Evolutionary conservation across 2,113 vertebrate genomes (phyloP).

Genomic region (Myrmecophaga tridactyla): DNA sequence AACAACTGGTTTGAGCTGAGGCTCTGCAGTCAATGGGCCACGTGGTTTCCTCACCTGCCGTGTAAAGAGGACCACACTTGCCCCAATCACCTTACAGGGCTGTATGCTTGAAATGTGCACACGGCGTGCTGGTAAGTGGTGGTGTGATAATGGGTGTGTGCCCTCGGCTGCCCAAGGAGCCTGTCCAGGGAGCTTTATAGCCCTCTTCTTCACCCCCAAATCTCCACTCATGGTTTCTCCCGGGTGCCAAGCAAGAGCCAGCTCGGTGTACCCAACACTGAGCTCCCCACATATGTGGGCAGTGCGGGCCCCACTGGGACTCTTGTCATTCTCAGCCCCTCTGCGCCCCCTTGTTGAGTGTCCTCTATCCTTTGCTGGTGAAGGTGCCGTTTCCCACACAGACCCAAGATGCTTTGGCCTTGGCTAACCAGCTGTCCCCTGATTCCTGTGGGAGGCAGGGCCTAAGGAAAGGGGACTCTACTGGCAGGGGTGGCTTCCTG

Average conservation of each 20-base stretch:
- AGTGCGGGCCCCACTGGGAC: neutral
- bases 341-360: neutral
- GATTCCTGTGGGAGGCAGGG: neutral
- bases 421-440: neutral
- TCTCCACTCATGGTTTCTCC: neutral
- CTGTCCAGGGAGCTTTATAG: neutral
- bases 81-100: neutral
- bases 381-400: neutral
- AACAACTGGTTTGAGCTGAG: neutral
- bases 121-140: rapidly evolving
- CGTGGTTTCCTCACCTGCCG: neutral
- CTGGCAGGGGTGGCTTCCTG: neutral
- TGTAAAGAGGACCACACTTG: neutral
- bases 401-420: neutral
- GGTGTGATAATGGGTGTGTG: neutral
- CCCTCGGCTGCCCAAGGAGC: neutral
- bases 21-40: neutral
- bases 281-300: neutral
- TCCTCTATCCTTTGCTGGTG: neutral
- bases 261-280: neutral
- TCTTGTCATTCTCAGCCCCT: too few relatives aligned
- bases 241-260: neutral
- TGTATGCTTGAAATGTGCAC: neutral
- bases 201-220: neutral
- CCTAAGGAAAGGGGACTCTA: neutral